These are phyloP conservation scores for Rutpela maculata DNA, from an alignment of 2,888 invertebrate species.

Conservation along the genomic window DNA sequence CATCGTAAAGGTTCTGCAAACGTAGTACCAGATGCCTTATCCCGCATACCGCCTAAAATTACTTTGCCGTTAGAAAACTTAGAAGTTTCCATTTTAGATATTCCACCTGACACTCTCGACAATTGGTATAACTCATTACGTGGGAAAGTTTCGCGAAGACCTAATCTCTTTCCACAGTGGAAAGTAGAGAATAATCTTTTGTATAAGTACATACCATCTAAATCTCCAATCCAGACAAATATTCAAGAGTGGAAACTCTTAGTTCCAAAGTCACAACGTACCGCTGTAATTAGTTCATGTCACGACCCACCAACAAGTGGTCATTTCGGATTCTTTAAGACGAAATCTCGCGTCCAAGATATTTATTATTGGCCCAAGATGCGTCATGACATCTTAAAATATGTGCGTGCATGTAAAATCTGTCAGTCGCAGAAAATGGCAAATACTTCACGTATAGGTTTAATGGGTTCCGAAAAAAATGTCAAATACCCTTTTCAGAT, in stretches of 20 bases:
- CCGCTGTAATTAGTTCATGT: constrained; percentile 19
- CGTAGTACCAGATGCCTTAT: constrained; percentile 42
- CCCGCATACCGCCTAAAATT: neutral
- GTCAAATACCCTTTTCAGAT: too few species aligned
- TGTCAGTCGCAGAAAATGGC: constrained; percentile 54
- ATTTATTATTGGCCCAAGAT: constrained; percentile 54
- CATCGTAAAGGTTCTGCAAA: constrained; percentile 39
- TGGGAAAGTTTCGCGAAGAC: constrained; percentile 34
- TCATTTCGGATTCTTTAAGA: constrained; percentile 56
- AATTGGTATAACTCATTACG: constrained; percentile 34
- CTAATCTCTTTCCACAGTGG: constrained; percentile 45
- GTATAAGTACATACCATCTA: neutral
- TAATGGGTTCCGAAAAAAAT: too few species aligned
- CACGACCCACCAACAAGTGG: constrained; percentile 41
- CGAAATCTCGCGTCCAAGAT: constrained; percentile 47
- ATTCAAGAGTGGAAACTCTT: constrained; percentile 42
- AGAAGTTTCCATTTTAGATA: neutral
- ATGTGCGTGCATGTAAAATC: constrained; percentile 47
- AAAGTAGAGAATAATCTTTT: constrained; percentile 32
- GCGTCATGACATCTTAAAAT: constrained; percentile 47
- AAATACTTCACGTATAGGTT: too few species aligned
- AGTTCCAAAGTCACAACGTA: constrained; percentile 26
- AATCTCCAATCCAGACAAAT: constrained; percentile 21
- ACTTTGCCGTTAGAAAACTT: neutral
- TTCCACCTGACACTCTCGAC: constrained; percentile 34